Percentiles rank a stretch among this genome's conserved stretches.
Evolutionary conservation across 2,797 vertebrate genomes (phyloP).

Genomic region (Chelon labrosus): DNA sequence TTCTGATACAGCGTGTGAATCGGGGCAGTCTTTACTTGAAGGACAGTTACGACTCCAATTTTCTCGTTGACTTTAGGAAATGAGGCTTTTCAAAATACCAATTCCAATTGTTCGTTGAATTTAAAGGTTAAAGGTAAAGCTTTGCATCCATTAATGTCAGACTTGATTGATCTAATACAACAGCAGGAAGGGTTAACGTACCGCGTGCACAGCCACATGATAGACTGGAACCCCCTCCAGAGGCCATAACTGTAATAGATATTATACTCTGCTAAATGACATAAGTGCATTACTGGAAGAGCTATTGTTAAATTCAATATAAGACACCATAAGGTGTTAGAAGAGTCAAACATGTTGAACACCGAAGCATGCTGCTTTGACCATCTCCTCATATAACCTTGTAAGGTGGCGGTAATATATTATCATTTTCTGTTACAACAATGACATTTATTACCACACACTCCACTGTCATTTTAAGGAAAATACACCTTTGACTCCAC

Average conservation of each 20-base stretch:
- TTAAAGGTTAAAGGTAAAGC: conserved; percentile 29
- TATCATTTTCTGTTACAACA: conserved; percentile 19
- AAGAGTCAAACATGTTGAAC: conserved; percentile 22
- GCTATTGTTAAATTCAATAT: conserved; percentile 37
- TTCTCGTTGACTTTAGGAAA: conserved; percentile 15
- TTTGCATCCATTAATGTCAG: conserved; percentile 39
- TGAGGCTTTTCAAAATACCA: conserved; percentile 19
- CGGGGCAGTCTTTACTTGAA: conserved; percentile 5
- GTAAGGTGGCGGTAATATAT: conserved; percentile 18
- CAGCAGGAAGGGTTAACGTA: conserved; percentile 2
- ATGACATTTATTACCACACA: conserved; percentile 45
- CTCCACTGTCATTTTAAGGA: conserved; percentile 30
- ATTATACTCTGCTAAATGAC: conserved; percentile 38
- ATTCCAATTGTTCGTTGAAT: conserved; percentile 6
- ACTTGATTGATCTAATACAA: conserved; percentile 42
- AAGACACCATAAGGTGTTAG: conserved; percentile 8
- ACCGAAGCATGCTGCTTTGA: neutral
- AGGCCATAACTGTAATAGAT: conserved; percentile 40
- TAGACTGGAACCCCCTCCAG: conserved; percentile 36
- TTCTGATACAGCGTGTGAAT: neutral
- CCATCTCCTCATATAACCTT: neutral
- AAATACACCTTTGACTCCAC: conserved; percentile 38
- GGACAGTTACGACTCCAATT: neutral
- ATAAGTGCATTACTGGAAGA: conserved; percentile 31
- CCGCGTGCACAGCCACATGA: conserved; percentile 23